These are phyloP conservation scores for Zaprionus camerounensis DNA, from an alignment of 1,140 invertebrate genomes.

Conservation along the genomic window DNA sequence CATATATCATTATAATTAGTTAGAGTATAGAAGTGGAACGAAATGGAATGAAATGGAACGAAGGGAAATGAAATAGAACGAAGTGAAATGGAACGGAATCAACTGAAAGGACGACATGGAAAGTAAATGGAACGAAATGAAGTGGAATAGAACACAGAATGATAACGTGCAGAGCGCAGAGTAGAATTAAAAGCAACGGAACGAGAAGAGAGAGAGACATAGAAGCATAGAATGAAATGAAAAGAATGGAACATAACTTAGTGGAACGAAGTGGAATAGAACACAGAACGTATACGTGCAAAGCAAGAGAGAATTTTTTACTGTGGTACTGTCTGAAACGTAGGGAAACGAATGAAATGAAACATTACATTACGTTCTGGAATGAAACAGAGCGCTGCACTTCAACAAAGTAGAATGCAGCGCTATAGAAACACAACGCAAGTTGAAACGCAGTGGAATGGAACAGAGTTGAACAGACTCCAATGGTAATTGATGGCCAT, in stretches of 20 bases:
- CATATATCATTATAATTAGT: conserved; percentile 2
- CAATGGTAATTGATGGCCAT: conserved; percentile 59
- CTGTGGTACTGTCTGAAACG: neutral
- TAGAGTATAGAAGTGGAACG: neutral
- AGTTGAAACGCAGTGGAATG: neutral
- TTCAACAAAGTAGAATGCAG: neutral
- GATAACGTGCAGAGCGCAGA: too few relatives aligned
- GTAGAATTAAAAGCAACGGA: too few relatives aligned
- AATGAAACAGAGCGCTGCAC: conserved; percentile 13
- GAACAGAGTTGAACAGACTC: conserved; percentile 30
- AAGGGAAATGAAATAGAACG: neutral
- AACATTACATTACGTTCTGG: neutral
- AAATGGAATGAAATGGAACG: neutral
- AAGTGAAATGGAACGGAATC: neutral
- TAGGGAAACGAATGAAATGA: neutral
- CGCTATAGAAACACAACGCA: neutral
- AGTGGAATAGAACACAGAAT: neutral
- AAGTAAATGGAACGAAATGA: neutral
- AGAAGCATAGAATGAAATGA: neutral
- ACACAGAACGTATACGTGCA: neutral
- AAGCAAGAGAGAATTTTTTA: too few relatives aligned
- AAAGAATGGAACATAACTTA: neutral
- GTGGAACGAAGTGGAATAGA: neutral
- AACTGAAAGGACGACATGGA: neutral
- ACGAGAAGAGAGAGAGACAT: too few relatives aligned